Base-by-base conservation (phyloP, 2,888 invertebrate genomes). In the Aproaerema taeniolella region DNA sequence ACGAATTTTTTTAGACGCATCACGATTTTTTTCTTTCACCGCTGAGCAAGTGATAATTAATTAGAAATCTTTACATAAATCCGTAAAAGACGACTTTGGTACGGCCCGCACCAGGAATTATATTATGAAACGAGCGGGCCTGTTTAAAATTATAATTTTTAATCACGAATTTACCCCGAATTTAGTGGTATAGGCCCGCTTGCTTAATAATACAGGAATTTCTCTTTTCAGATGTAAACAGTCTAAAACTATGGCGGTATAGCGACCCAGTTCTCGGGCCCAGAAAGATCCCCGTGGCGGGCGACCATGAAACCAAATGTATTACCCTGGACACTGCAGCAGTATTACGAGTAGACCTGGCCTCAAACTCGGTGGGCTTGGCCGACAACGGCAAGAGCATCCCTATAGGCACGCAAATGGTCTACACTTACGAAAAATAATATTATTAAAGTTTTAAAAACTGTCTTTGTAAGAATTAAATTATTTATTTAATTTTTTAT, bases 201-300 rank as follows among this genome's bases (percentile, higher is more conserved):
- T n/a, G n/a, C n/a, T n/a, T n/a, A n/a, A n/a, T n/a, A n/a, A n/a
- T n/a, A n/a, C n/a, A n/a, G n/a, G n/a, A 20, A 40, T 38, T 52
- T 54, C 53, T 60, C 45, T 55, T 79, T 85, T 20, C 74, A 94
- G 94, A 91, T 70, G 51, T 85, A 2, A 83, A 76, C 37, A 74
- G 79, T 10, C 72, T 97, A 7, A 88, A 89, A 55, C 64, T 98
- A 8, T 94, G 94, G 90, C 89, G 93, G 13, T 95, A 92, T 75
- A 85, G 89, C 41, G 95, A 97, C 74, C 91, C 94, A 0, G 52
- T 88, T 1, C 49, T 93, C 15, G 96, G 96, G 0, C 92, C 94
- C 3, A 88, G 96, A 31, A 90, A 86, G 56, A 90, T 97, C 38
- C 97, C 97, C 0, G 72, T 77, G 14, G 88, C 90, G 41, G 89